Evolutionary conservation across 2,888 invertebrate species (phyloP).

Genomic region (Choristoneura rosaceana): DNA sequence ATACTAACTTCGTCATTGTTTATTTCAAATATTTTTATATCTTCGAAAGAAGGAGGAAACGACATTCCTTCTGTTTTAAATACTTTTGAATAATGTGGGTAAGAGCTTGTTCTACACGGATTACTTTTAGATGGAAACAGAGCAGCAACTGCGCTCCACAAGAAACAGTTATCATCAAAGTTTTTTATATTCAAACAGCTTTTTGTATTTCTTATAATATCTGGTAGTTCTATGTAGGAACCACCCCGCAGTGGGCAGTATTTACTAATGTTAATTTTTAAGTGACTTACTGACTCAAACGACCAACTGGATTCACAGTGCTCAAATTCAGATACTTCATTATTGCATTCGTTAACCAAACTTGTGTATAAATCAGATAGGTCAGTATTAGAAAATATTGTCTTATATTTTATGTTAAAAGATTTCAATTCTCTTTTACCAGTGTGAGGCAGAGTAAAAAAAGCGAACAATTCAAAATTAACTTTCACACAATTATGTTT

Average conservation of each 20-base stretch:
- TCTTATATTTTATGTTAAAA: not conserved
- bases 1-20: too few relatives aligned
- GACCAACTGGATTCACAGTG: constrained; percentile 11
- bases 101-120: constrained; percentile 1
- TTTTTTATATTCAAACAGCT: constrained; percentile 12
- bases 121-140: not conserved
- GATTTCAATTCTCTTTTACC: constrained; percentile 2
- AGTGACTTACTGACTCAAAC: not conserved
- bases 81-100: not conserved
- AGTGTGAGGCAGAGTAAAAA: not conserved
- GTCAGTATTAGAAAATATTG: not conserved
- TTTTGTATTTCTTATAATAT: constrained; percentile 2
- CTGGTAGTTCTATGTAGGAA: not conserved
- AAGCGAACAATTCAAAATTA: not conserved
- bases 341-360: not conserved
- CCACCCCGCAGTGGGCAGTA: constrained; percentile 5
- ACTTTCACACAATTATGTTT: not conserved
- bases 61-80: not conserved
- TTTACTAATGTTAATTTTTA: constrained; percentile 13
- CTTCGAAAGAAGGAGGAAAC: too few relatives aligned
- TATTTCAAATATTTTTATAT: too few relatives aligned
- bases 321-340: constrained; percentile 10
- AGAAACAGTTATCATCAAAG: not conserved
- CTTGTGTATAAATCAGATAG: not conserved
- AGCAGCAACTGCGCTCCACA: not conserved